Evolutionary conservation across 2,888 invertebrate species (phyloP).

Genomic region (Lasioglossum lativentre): DNA sequence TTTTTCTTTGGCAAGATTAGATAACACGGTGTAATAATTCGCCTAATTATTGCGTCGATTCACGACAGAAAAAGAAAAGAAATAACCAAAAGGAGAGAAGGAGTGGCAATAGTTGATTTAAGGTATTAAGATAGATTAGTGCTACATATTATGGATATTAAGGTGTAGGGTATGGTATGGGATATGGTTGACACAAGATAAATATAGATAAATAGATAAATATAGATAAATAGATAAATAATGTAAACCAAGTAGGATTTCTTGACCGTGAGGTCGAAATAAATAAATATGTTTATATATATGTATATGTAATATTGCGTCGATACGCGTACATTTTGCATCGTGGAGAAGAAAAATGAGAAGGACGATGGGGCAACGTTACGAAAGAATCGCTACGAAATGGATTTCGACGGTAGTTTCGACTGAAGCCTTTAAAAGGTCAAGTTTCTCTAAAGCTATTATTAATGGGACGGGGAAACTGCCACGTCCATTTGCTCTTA

Average conservation of each 20-base stretch:
- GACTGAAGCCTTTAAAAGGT: slow-evolving; percentile 77
- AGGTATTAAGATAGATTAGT: too few species aligned
- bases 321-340: not conserved
- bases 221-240: too few species aligned
- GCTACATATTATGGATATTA: too few species aligned
- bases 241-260: too few species aligned
- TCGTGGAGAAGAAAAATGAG: not conserved
- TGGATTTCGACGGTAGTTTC: slow-evolving; percentile 58
- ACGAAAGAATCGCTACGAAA: slow-evolving; percentile 16
- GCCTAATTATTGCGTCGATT: not conserved
- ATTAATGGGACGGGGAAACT: slow-evolving; percentile 75
- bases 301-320: too few species aligned
- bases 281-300: too few species aligned
- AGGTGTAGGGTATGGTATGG: too few species aligned
- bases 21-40: not conserved
- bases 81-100: too few species aligned
- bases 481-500: slow-evolving; percentile 70
- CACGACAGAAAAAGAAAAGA: not conserved
- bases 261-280: too few species aligned
- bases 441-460: slow-evolving; percentile 78
- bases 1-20: not conserved
- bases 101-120: too few species aligned
- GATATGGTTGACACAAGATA: too few species aligned
- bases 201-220: too few species aligned
- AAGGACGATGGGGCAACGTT: not conserved